Percentiles rank a stretch among this genome's conserved stretches.
phyloP scores from a whole-genome alignment of 1,140 invertebrate genomes.

The Hyles vespertilio region DNA sequence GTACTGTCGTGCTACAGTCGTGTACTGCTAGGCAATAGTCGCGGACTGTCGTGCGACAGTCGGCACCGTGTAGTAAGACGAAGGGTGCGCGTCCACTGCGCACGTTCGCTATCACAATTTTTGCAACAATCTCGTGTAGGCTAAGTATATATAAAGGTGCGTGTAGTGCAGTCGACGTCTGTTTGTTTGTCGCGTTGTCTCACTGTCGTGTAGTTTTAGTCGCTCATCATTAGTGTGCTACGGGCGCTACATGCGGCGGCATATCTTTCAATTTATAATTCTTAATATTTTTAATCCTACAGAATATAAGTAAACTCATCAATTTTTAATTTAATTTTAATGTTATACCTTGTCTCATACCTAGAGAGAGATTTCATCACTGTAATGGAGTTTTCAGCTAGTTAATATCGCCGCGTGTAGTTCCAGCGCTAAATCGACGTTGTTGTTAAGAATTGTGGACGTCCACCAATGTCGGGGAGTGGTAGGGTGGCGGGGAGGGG shows the following conservation, averaged over 20 bases:
- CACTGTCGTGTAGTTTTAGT: constrained; percentile 23
- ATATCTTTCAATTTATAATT: constrained; percentile 1
- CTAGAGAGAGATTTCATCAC: no score
- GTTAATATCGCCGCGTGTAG: no score
- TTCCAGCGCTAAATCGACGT: constrained; percentile 20
- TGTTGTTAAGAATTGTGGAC: constrained; percentile 61
- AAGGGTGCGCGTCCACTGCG: constrained; percentile 7
- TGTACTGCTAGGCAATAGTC: no score
- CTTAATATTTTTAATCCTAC: background rate
- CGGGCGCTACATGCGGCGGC: no score
- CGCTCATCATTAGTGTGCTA: constrained; percentile 3
- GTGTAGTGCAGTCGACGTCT: constrained; percentile 26
- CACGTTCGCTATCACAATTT: constrained; percentile 66
- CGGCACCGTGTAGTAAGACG: background rate
- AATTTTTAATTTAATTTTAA: background rate
- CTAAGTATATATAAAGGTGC: constrained; percentile 18
- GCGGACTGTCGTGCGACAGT: no score
- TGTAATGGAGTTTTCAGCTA: constrained; percentile 1
- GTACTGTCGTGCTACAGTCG: no score
- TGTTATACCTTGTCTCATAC: no score
- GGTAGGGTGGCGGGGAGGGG: no score
- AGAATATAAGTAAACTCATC: background rate
- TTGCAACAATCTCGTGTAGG: constrained; percentile 50
- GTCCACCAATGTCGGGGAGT: no score
- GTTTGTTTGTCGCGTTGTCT: constrained; percentile 41